Evolutionary conservation across 1,140 invertebrate species (phyloP), one percentile per base, ranked within the genome.

Genomic region (Caenorhabditis brenneri): DNA sequence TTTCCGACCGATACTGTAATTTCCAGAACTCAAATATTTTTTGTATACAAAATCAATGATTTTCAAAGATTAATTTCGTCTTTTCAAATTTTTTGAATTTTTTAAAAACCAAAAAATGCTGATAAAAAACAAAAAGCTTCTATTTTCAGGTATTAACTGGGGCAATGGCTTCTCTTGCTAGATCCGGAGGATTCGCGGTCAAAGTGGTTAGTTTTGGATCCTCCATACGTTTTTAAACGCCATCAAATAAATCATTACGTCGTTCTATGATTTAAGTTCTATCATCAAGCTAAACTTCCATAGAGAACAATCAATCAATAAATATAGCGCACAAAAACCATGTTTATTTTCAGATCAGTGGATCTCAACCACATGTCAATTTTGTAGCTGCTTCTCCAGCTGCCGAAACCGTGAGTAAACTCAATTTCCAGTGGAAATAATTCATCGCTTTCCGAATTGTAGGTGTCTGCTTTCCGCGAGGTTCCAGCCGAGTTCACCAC

Each of bases 191-290:
- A 22, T 49, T 78, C 31, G 80, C 85, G n/a, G 58, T 79, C 33
- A 86, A 86, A 82, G 53, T 86, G 79, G 85, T 86, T 39, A 31
- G 81, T 46, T n/a, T n/a, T n/a, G n/a, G n/a, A n/a, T n/a, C n/a
- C n/a, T n/a, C n/a, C n/a, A n/a, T n/a, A n/a, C n/a, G n/a, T n/a
- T n/a, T n/a, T n/a, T n/a, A n/a, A n/a, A n/a, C n/a, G n/a, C n/a
- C n/a, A n/a, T n/a, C n/a, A n/a, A n/a, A n/a, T n/a, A n/a, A n/a
- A n/a, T n/a, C n/a, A n/a, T n/a, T n/a, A n/a, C n/a, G n/a, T n/a
- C n/a, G n/a, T n/a, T n/a, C n/a, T n/a, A n/a, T n/a, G n/a, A n/a
- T n/a, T n/a, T n/a, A n/a, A n/a, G n/a, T n/a, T n/a, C n/a, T n/a
- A n/a, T n/a, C n/a, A n/a, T n/a, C n/a, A n/a, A n/a, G n/a, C n/a